These are phyloP conservation scores for Tonatia bakeri DNA, from an alignment of 2,113 vertebrate genomes.

Conservation along the genomic window DNA sequence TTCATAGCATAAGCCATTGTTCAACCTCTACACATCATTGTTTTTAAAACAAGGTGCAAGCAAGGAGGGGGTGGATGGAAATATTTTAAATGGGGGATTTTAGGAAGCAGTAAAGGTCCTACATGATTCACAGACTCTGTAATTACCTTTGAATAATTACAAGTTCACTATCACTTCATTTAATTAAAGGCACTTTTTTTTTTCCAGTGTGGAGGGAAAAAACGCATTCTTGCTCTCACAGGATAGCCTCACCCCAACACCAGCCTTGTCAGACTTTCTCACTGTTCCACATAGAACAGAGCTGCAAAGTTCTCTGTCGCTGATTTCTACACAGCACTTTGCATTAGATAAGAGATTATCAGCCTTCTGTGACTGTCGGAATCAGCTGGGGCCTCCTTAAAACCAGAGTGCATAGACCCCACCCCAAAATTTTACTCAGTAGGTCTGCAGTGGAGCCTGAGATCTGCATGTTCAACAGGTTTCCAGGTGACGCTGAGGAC, in stretches of 20 bases:
- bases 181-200: conserved; percentile 25
- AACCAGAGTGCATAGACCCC: background rate
- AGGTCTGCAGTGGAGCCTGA: background rate
- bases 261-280: background rate
- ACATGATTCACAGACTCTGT: background rate
- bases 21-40: background rate
- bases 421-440: background rate
- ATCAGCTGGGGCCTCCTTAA: background rate
- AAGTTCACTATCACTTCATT: conserved; percentile 45
- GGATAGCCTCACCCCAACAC: background rate
- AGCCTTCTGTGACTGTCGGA: background rate
- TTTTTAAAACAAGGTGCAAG: background rate
- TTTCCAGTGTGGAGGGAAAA: background rate
- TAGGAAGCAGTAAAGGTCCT: background rate
- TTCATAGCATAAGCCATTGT: background rate
- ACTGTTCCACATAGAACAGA: background rate
- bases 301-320: background rate
- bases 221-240: background rate
- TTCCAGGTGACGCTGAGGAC: background rate
- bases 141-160: conserved; percentile 55
- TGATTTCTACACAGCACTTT: background rate
- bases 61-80: background rate
- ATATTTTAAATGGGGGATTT: conserved; percentile 14
- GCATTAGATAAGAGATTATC: background rate
- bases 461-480: background rate